Base-by-base conservation (phyloP, 92 coral and sea anemone genomes). In the Anthopleura xanthogrammica region DNA sequence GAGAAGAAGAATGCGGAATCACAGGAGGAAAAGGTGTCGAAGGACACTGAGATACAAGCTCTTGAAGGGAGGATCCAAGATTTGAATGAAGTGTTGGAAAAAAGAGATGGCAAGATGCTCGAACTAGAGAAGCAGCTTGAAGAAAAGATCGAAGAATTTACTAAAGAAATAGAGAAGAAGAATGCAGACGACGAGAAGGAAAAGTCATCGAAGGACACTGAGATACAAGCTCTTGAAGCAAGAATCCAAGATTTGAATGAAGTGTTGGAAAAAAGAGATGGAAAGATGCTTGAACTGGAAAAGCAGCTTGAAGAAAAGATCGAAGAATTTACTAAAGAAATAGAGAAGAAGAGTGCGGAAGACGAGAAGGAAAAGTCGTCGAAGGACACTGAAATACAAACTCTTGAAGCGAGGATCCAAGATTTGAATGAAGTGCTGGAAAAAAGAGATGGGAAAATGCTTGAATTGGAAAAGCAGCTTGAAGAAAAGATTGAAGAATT, bases 21-120 rank as follows among this genome's bases (percentile, higher is more conserved):
- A 12, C 85, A 86, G 62, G 65, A 58, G 52, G 84, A 71, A 8
- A 24, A 17, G 29, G 54, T 54, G 55, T 84, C 82, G 24, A 66
- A 73, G 19, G 41, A 56, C 36, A 23, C 57, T 14, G 82, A 85
- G 13, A 82, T 77, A 5, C 66, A 84, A 50, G 77, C 81, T 50
- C 92, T 93, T 39, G 91, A 91, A 60, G 92, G 79, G 55, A 78
- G 72, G 79, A 85, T 84, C 39, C 86, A 85, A 72, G 88, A 79
- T 1, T 42, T 50, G 0, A 71, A 68, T 16, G 80, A 48, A 7
- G 85, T 82, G 8, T 60, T 78, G 12, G 89, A 83, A 41, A 78
- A 76, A 65, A 87, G 83, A 60, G 83, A 79, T 46, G 72, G 48
- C 19, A 73, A 72, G 1, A 5, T 85, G 77, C 24, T 78, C 1